Evolutionary conservation across 2,113 vertebrate species (phyloP), one percentile per base, ranked within the genome.

Genomic region (Oplegnathus fasciatus): DNA sequence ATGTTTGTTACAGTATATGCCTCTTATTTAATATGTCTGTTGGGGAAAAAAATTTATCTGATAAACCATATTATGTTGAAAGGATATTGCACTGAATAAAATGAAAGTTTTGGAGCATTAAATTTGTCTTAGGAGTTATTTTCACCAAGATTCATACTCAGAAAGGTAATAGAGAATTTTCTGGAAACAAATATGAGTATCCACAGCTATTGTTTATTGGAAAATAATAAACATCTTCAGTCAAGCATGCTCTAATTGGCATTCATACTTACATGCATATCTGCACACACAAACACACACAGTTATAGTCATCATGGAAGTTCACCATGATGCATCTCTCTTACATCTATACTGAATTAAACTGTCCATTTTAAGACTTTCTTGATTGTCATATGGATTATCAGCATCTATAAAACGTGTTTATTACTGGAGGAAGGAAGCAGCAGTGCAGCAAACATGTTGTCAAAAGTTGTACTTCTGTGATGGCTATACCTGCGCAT

Each of bases 221-320:
- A 93, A 93, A 92, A 88, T 78, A 83, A 88, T 80, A 88, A 60
- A 80, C 75, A 70, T 86, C 67, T 78, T 78, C 37, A 72, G 48
- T 84, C 75, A 87, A 67, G 44, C 90, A 88, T 89, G 87, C 87
- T 87, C 44, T 54, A 42, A 77, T 72, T 79, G 37, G 30, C 83
- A 79, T 68, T 78, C 68, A 78, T 71, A 69, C 75, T 42, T 70
- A 34, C 30, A 62, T 66, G 62, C 64, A 85, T 50, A 72, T 64
- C 32, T 67, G 37, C 32, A 82, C 72, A 78, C 57, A 40, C n/a
- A 66, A 28, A 84, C 75, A 87, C 81, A 85, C 85, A 83, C 77
- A 85, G 57, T 18, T 69, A 71, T 62, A 86, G 78, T 55, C 86
- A 81, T 90, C 83, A 86, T 50, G 22, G 71, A 81, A 80, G 67